Base-by-base conservation (phyloP, 2,113 vertebrate species). In the Procavia capensis region DNA sequence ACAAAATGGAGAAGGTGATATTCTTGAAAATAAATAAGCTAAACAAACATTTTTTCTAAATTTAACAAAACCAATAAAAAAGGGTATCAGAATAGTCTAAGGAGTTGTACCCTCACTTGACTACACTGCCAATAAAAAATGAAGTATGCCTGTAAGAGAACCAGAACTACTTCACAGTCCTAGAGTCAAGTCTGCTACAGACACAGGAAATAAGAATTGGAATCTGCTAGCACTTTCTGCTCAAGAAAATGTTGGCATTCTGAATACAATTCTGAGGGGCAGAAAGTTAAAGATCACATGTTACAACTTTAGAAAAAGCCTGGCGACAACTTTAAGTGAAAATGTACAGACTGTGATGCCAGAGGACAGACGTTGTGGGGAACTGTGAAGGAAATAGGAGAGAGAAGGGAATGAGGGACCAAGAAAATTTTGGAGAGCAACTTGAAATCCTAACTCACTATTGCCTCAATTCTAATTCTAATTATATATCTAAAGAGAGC, bases 91-190 rank as follows among this genome's bases (percentile, higher is more conserved):
- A 88, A 9, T 34, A 89, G n/a, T 79, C 45, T 0, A 19, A 31
- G 39, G 43, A 86, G 43, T 63, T 94, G 92, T 80, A 66, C 75
- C 84, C 96, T 94, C 76, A 91, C 70, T 96, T 81, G n/a, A 78
- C 80, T 2, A 72, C 10, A 45, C 1, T 83, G 31, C n/a, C 25
- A 76, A 27, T 86, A 50, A 96, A 80, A 57, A 95, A 81, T 16
- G 64, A 24, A 39, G 34, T 84, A 39, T 74, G 29, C 41, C 88
- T 66, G 63, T 75, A n/a, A 92, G 36, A 68, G 19, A 61, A 92
- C 64, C 0, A 74, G 66, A 54, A 97, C 4, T 1, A 74, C 61
- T 87, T 92, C 36, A 72, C 2, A 64, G 63, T 34, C 19, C 59
- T 54, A 43, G 8, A 84, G 20, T 86, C 29, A 10, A 81, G 25